Conservation (phyloP, 2,113 vertebrate genomes). For the Nothoprocta pentlandii region DNA sequence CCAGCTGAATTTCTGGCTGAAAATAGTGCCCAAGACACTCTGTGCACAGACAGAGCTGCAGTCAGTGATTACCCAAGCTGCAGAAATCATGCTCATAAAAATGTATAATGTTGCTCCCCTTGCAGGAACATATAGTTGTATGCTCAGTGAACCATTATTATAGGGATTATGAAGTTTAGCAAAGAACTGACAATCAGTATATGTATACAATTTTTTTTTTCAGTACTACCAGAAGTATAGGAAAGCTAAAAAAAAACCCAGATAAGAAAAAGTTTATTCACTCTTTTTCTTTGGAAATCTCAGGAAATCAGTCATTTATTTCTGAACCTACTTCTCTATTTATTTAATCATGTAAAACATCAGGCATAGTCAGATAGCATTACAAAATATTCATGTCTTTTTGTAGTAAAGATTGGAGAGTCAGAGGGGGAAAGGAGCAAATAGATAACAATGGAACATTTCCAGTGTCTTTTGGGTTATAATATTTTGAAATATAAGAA, state of each 20-base stretch:
- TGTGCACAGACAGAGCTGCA: background rate
- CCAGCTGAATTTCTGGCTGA: background rate
- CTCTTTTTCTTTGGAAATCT: background rate
- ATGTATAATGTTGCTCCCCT: background rate
- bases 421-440: rapidly evolving
- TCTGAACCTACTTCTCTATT: background rate
- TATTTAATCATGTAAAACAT: background rate
- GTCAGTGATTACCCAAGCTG: background rate
- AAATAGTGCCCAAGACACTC: background rate
- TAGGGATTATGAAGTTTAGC: background rate
- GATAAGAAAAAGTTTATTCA: background rate
- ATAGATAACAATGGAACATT: background rate
- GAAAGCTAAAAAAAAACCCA: background rate
- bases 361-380: background rate
- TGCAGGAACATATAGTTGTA: background rate
- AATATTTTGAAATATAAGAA: background rate
- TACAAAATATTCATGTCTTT: background rate
- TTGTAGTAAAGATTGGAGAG: background rate
- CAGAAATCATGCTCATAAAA: background rate
- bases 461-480: background rate
- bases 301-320: background rate
- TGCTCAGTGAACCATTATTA: background rate
- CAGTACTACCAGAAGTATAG: background rate
- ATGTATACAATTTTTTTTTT: background rate
- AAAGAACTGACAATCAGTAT: background rate